phyloP scores from a whole-genome alignment of 2,888 invertebrate species.

The Globia sparganii region DNA sequence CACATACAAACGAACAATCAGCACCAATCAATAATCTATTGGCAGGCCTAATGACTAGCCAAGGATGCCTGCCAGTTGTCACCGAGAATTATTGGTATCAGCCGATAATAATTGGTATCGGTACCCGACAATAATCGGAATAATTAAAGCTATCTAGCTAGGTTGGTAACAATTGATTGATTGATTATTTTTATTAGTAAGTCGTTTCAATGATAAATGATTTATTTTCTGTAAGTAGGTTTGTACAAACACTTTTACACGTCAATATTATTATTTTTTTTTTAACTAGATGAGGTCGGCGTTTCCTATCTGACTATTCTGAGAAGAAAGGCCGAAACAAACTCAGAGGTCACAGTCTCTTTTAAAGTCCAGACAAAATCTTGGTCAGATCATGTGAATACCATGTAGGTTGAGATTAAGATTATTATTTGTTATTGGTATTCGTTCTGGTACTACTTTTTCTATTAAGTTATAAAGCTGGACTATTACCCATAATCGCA shows the following conservation, averaged over 20 bases:
- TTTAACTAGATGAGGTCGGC: no score
- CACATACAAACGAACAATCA: constrained; percentile 84
- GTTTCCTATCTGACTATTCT: no score
- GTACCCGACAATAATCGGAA: constrained; percentile 82
- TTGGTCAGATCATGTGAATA: no score
- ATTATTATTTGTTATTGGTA: constrained; percentile 20
- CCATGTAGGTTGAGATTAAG: no score
- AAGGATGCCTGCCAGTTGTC: constrained; percentile 84
- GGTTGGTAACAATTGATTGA: constrained; percentile 68
- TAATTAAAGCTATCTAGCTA: constrained; percentile 83
- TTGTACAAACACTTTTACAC: no score
- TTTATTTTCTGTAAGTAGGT: no score
- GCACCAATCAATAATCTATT: constrained; percentile 90
- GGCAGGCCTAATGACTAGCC: constrained; percentile 88
- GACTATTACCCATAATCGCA: not conserved
- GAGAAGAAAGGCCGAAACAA: no score
- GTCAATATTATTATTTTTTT: no score
- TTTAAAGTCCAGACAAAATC: no score
- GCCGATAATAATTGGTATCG: constrained; percentile 82
- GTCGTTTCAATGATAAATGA: no score
- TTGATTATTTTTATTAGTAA: constrained; percentile 63
- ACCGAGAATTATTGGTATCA: constrained; percentile 83
- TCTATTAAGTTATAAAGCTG: not conserved
- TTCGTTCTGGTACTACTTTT: not conserved
- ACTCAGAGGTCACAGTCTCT: no score